These are phyloP conservation scores for Tauraco erythrolophus DNA, from an alignment of 2,113 vertebrate species.

Conservation along the genomic window DNA sequence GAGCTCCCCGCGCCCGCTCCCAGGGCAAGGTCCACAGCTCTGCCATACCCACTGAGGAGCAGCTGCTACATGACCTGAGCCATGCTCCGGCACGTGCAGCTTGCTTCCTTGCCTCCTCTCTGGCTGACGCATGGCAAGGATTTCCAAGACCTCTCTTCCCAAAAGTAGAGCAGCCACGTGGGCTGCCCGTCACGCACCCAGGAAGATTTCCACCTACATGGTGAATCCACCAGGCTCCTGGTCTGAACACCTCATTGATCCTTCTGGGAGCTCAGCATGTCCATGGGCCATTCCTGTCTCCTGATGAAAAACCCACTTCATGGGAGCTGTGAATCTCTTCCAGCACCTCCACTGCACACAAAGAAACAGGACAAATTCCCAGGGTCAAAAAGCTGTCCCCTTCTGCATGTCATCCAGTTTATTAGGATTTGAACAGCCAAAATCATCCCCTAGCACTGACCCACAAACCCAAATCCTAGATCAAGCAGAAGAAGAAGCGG, in stretches of 20 bases:
- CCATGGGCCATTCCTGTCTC: neutral
- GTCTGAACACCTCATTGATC: neutral
- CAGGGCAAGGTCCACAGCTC: neutral
- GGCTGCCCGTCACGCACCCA: neutral
- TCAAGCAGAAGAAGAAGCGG: neutral
- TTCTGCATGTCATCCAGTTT: neutral
- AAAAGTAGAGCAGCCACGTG: accelerated
- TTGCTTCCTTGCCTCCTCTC: accelerated
- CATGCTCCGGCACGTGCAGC: accelerated
- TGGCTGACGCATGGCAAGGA: neutral
- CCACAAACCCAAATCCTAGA: neutral
- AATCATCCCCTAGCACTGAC: neutral
- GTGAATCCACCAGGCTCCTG: neutral
- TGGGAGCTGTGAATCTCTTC: neutral
- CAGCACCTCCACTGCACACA: neutral
- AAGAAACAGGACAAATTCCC: neutral
- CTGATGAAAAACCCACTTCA: neutral
- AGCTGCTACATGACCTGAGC: neutral
- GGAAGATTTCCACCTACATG: neutral
- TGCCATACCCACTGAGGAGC: neutral
- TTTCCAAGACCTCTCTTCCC: neutral
- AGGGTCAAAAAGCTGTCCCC: neutral
- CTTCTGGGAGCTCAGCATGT: neutral
- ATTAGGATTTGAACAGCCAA: neutral
- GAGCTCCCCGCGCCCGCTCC: neutral